phyloP scores from a whole-genome alignment of 2,113 vertebrate genomes.

The Oreochromis tanganicae region DNA sequence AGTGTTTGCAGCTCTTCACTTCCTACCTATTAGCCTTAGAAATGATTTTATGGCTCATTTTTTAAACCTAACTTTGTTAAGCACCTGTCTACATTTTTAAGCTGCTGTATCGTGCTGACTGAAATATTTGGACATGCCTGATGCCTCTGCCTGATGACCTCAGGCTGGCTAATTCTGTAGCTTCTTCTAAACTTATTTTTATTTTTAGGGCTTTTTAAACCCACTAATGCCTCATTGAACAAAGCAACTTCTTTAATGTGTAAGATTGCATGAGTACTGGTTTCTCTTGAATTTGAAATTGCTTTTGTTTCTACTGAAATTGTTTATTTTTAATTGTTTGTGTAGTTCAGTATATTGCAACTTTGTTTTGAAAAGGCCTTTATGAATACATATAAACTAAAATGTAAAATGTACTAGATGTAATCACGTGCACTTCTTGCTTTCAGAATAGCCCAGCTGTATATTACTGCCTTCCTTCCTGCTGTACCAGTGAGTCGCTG shows the following conservation, averaged over 20 bases:
- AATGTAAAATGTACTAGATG: not conserved
- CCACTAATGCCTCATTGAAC: not conserved
- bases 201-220: not conserved
- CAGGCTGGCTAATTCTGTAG: not conserved
- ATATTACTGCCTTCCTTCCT: constrained; percentile 84
- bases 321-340: not conserved
- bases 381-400: not conserved
- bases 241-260: not conserved
- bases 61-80: not conserved
- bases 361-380: not conserved
- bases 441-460: constrained; percentile 87
- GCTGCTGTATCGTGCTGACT: not conserved
- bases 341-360: not conserved
- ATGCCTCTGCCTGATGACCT: not conserved
- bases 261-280: not conserved
- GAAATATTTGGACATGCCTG: not conserved
- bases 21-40: not conserved
- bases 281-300: not conserved
- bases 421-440: not conserved
- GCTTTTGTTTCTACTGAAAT: not conserved
- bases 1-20: not conserved
- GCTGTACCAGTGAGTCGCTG: constrained; percentile 85
- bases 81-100: not conserved
- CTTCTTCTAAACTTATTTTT: not conserved
- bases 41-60: not conserved